Evolutionary conservation across 2,113 vertebrate genomes (phyloP).

Genomic region (Zosterops hypoxanthus): DNA sequence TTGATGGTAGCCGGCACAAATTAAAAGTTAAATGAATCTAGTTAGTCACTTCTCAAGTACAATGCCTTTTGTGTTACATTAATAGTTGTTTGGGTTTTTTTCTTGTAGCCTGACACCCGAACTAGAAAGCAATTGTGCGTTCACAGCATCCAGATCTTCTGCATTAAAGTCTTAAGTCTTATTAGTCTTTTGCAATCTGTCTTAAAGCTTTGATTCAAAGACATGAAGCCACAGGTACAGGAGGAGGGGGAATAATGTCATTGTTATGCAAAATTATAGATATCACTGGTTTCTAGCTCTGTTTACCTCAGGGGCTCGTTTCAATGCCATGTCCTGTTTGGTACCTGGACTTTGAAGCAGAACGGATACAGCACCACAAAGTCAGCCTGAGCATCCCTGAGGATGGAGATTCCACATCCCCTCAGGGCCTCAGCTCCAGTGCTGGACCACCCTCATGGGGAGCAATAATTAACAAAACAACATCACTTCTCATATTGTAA

Average conservation of each 20-base stretch:
- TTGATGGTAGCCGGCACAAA: conserved; percentile 55
- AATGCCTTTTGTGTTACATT: not conserved
- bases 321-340: not conserved
- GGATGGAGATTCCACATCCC: not conserved
- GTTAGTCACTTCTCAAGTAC: conserved; percentile 4
- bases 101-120: not conserved
- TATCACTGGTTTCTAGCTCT: not conserved
- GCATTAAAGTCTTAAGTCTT: too few relatives aligned
- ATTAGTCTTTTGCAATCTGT: not conserved
- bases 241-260: not conserved
- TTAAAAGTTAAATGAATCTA: conserved; percentile 19
- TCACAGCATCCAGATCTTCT: not conserved
- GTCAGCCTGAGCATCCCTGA: not conserved
- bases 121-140: not conserved
- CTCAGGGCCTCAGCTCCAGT: not conserved
- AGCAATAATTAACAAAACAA: not conserved
- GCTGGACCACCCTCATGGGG: not conserved
- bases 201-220: not conserved
- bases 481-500: not conserved
- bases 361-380: not conserved
- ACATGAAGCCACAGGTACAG: not conserved
- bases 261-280: not conserved
- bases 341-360: not conserved
- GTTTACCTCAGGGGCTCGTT: not conserved
- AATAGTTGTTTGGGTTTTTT: not conserved